Evolutionary conservation across 1,140 invertebrate genomes (phyloP).

Genomic region (Oryctes rhinoceros): DNA sequence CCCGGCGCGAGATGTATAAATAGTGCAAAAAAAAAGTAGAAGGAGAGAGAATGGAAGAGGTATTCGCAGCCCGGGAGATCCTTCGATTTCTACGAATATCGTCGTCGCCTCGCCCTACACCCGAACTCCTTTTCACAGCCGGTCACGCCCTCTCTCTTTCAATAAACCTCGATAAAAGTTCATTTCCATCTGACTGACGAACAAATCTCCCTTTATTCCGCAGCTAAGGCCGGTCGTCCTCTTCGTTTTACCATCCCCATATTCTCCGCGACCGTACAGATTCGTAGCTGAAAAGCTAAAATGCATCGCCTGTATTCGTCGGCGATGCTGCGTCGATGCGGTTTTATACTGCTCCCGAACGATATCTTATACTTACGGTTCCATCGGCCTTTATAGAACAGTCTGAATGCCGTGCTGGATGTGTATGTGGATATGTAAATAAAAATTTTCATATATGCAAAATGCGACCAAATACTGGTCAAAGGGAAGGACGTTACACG

Average conservation of each 20-base stretch:
- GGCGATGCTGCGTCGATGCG: background rate
- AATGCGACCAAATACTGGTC: too few relatives aligned
- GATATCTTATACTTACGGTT: too few relatives aligned
- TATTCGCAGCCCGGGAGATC: background rate
- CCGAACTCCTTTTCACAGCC: background rate
- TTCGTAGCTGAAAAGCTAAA: background rate
- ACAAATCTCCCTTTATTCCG: conserved; percentile 23
- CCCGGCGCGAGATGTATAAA: background rate
- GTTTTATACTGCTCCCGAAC: too few relatives aligned
- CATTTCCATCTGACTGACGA: conserved; percentile 33
- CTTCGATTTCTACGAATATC: conserved; percentile 31
- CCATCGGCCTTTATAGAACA: too few relatives aligned
- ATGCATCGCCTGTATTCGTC: background rate
- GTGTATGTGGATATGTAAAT: too few relatives aligned
- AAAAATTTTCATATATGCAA: too few relatives aligned
- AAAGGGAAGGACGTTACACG: too few relatives aligned
- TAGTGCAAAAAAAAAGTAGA: background rate
- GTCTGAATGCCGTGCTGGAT: too few relatives aligned
- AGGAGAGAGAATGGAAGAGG: background rate
- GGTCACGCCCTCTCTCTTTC: conserved; percentile 12
- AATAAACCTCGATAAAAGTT: conserved; percentile 33
- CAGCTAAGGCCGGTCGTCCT: background rate
- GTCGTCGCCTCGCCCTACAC: background rate
- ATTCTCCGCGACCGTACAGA: background rate
- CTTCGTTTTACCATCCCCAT: background rate